Conservation (phyloP, 1,140 invertebrate genomes). For the Telenomus remus region DNA sequence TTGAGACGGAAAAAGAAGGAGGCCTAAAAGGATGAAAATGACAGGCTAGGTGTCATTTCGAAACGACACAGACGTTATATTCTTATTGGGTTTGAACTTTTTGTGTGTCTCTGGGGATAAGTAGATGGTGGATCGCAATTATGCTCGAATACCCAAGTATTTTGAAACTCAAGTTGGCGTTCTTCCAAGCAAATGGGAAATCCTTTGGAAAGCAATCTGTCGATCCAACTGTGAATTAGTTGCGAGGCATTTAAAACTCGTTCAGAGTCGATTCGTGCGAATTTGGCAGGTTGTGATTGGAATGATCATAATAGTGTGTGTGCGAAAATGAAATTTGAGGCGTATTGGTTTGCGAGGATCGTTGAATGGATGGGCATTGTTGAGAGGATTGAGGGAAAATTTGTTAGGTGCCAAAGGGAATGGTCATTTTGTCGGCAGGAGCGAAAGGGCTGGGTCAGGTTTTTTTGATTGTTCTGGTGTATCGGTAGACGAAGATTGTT, state of each 20-base stretch:
- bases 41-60: slow-evolving; percentile 32
- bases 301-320: no score
- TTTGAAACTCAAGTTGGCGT: slow-evolving; percentile 7
- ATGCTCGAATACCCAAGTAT: slow-evolving; percentile 10
- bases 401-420: slow-evolving; percentile 59
- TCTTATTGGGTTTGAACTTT: slow-evolving; percentile 32
- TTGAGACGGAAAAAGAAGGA: slow-evolving; percentile 23
- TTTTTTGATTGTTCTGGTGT: slow-evolving; percentile 47
- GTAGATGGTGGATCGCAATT: slow-evolving; percentile 33
- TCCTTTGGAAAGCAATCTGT: no score
- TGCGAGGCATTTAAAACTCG: no score
- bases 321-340: no score
- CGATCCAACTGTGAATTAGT: slow-evolving; percentile 3
- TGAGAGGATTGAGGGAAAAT: slow-evolving; percentile 31
- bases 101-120: slow-evolving; percentile 36
- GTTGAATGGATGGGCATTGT: slow-evolving; percentile 2
- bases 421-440: slow-evolving; percentile 58
- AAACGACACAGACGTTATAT: slow-evolving; percentile 6
- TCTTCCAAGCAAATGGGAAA: no score
- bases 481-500: slow-evolving; percentile 72
- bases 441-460: slow-evolving; percentile 42
- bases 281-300: no score
- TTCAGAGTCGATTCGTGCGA: no score
- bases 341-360: no score
- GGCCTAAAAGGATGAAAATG: slow-evolving; percentile 51